phyloP scores from a whole-genome alignment of 2,888 invertebrate genomes.

The Cataglyphis livida region DNA sequence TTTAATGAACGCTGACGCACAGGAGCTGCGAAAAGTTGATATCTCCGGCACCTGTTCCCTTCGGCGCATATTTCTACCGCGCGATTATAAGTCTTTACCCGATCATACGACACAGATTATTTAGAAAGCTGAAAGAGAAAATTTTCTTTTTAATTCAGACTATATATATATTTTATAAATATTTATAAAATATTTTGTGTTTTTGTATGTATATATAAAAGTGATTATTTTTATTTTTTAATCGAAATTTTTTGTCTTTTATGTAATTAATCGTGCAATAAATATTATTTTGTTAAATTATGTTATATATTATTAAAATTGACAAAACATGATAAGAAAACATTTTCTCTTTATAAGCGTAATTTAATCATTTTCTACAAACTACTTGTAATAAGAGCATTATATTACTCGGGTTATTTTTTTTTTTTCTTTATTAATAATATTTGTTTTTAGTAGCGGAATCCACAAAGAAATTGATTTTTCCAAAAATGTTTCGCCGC shows the following conservation, averaged over 20 bases:
- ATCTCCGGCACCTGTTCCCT: conserved; percentile 52
- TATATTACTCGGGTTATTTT: not conserved
- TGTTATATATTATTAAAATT: not conserved
- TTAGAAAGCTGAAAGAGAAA: conserved; percentile 2
- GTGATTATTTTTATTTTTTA: too few species aligned
- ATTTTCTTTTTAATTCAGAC: conserved; percentile 2
- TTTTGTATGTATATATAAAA: not conserved
- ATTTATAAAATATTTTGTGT: not conserved
- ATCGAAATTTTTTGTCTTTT: not conserved
- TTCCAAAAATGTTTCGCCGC: conserved; percentile 78
- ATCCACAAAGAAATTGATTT: conserved; percentile 68
- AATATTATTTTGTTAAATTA: not conserved
- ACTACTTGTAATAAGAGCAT: not conserved
- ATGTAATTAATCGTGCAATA: not conserved
- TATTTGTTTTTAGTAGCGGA: conserved; percentile 12
- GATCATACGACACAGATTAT: conserved; percentile 37
- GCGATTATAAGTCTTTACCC: conserved; percentile 26
- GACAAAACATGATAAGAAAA: not conserved
- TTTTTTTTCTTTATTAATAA: conserved; percentile 13
- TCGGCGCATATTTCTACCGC: conserved; percentile 40
- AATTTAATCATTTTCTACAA: not conserved
- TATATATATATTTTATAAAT: not conserved
- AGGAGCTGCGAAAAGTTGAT: conserved; percentile 55
- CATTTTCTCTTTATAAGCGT: not conserved
- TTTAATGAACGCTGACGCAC: conserved; percentile 49